These are phyloP conservation scores for Aradophagus sp. DNA, from an alignment of 1,140 invertebrate species.

Conservation along the genomic window DNA sequence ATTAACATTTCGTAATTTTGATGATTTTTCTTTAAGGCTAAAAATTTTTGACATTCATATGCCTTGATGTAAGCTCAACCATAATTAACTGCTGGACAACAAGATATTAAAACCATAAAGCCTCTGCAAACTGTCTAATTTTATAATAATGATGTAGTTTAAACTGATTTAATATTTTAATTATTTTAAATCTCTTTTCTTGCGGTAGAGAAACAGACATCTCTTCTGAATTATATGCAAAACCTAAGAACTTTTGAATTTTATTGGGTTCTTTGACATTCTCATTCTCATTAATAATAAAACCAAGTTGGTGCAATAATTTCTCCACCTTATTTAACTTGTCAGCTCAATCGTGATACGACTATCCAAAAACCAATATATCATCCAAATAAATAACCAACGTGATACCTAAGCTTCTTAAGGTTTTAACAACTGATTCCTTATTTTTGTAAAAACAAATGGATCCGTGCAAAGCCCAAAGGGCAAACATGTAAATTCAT, in stretches of 20 bases:
- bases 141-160: not conserved
- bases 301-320: not conserved
- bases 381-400: conserved; percentile 1
- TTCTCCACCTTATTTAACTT: not conserved
- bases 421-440: not conserved
- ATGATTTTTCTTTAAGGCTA: not conserved
- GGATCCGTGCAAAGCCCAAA: not conserved
- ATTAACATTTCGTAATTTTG: not conserved
- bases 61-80: not conserved
- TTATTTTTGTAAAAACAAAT: not conserved
- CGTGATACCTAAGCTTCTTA: not conserved
- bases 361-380: not conserved
- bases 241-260: not conserved
- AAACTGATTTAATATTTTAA: not conserved
- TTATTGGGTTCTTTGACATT: not conserved
- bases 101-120: not conserved
- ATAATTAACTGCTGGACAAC: not conserved
- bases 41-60: not conserved
- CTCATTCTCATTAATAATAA: not conserved
- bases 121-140: not conserved
- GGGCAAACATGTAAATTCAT: not conserved
- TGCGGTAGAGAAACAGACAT: not conserved
- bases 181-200: not conserved
- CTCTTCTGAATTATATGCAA: not conserved
- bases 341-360: not conserved